A percentile compares a stretch with the other conserved stretches of the same genome.
Conservation (phyloP, 2,888 invertebrate species). For the Apamea anceps region DNA sequence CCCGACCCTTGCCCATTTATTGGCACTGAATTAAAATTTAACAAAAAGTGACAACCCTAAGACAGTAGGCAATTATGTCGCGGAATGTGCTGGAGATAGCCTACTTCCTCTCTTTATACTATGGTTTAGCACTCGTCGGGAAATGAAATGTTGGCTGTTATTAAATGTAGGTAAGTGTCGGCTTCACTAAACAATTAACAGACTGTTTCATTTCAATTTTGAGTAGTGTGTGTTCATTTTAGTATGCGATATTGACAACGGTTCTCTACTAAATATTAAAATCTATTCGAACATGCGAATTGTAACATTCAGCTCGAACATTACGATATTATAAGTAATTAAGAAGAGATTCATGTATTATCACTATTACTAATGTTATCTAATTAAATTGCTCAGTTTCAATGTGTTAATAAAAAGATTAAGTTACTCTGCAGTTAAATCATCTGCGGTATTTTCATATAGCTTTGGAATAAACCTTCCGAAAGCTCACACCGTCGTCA, state of each 20-base stretch:
- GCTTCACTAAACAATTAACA: slow-evolving; percentile 8
- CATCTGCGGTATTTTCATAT: not conserved
- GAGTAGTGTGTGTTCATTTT: not conserved
- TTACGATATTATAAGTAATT: too few relatives aligned
- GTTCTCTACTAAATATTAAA: not conserved
- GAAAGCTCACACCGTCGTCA: slow-evolving; percentile 1
- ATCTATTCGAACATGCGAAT: not conserved
- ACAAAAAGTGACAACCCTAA: too few relatives aligned
- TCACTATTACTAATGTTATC: too few relatives aligned
- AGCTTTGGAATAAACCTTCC: not conserved
- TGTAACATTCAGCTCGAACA: not conserved
- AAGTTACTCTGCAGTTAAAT: too few relatives aligned
- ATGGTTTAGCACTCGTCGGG: not conserved
- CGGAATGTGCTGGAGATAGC: too few relatives aligned
- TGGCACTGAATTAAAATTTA: too few relatives aligned
- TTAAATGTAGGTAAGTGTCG: not conserved
- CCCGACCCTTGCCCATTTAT: too few relatives aligned
- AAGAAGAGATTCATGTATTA: too few relatives aligned
- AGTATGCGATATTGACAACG: not conserved
- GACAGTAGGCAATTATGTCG: too few relatives aligned
- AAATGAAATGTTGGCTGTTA: not conserved
- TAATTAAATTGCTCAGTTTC: too few relatives aligned
- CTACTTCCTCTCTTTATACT: too few relatives aligned
- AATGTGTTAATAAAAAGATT: too few relatives aligned
- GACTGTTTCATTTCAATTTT: not conserved